phyloP scores from a whole-genome alignment of 1,140 invertebrate species.

The Mamestra configurata region DNA sequence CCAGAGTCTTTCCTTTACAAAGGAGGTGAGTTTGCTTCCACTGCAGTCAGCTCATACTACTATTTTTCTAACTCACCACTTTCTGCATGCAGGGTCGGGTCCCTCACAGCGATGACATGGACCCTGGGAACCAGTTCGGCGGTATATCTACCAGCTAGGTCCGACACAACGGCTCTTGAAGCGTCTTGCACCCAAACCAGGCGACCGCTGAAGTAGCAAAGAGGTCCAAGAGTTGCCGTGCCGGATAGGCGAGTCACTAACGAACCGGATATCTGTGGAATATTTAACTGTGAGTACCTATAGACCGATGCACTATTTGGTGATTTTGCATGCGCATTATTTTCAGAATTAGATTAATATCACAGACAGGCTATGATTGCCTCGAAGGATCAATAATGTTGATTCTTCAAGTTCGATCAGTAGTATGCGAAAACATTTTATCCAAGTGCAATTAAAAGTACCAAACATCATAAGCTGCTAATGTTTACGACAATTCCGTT shows the following conservation, averaged over 20 bases:
- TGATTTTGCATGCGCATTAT: too few relatives aligned
- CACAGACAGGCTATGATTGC: too few relatives aligned
- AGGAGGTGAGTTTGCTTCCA: not conserved
- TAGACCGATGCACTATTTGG: too few relatives aligned
- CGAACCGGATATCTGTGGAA: slow-evolving; percentile 76
- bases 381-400: too few relatives aligned
- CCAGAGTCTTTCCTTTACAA: too few relatives aligned
- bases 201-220: slow-evolving; percentile 94
- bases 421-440: too few relatives aligned
- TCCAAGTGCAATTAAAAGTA: not conserved
- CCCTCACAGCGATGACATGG: slow-evolving; percentile 92
- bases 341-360: too few relatives aligned
- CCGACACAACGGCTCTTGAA: slow-evolving; percentile 93
- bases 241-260: slow-evolving; percentile 79
- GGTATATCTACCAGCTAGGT: slow-evolving; percentile 92
- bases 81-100: slow-evolving; percentile 90
- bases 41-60: not conserved
- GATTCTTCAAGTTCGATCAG: too few relatives aligned
- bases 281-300: not conserved
- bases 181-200: slow-evolving; percentile 94
- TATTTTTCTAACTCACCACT: slow-evolving; percentile 75
- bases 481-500: not conserved
- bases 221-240: slow-evolving; percentile 87
- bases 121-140: slow-evolving; percentile 92
- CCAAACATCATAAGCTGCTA: too few relatives aligned